These are phyloP conservation scores for Lasioglossum figueresi DNA, from an alignment of 2,888 invertebrate species.

Conservation along the genomic window DNA sequence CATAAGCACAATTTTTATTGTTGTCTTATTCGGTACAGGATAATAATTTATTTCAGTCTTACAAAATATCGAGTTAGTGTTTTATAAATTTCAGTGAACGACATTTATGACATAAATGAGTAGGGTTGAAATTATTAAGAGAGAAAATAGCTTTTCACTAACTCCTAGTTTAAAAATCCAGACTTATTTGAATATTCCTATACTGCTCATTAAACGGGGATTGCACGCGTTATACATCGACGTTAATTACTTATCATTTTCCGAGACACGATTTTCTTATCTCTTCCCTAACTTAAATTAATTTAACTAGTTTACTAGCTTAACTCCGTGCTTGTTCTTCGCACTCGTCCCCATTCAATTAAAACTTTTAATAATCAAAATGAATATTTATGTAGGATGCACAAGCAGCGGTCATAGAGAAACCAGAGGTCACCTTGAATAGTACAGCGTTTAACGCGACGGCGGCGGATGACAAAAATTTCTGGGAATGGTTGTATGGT, in stretches of 20 bases:
- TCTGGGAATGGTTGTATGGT: conserved; percentile 84
- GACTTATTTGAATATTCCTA: background rate
- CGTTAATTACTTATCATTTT: background rate
- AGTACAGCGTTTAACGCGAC: conserved; percentile 13
- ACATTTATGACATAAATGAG: no score
- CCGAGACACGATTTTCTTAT: background rate
- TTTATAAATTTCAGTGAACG: background rate
- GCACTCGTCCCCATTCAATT: background rate
- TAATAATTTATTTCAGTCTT: no score
- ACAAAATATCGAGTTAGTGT: no score
- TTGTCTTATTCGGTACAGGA: no score
- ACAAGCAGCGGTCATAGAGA: background rate
- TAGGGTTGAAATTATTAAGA: background rate
- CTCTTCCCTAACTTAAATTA: background rate
- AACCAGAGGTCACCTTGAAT: background rate
- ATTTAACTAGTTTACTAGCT: background rate
- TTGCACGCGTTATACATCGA: background rate
- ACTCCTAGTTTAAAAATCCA: background rate
- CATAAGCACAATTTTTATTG: no score
- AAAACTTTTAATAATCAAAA: background rate
- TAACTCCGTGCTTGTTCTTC: background rate
- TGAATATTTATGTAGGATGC: conserved; percentile 34
- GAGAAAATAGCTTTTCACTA: no score
- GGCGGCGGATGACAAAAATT: conserved; percentile 64
- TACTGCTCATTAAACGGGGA: background rate